Conservation (phyloP, 2,113 vertebrate species). For the Oryzias melastigma region DNA sequence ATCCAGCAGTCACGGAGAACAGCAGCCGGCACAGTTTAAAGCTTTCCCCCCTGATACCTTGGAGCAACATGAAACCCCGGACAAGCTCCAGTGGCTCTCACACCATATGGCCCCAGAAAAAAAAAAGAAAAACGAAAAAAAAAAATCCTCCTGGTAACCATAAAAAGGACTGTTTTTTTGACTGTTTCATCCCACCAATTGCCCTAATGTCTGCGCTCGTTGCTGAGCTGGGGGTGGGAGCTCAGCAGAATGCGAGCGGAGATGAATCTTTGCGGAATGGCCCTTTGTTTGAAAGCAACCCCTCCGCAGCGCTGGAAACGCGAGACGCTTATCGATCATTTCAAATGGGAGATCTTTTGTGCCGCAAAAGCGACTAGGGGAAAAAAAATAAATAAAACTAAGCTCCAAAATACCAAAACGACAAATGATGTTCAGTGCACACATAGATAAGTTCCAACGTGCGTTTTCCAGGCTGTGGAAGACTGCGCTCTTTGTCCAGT, state of each 20-base stretch:
- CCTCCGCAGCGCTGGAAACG: slow-evolving; percentile 67
- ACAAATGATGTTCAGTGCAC: no score
- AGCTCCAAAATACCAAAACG: no score
- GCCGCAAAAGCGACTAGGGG: slow-evolving; percentile 25
- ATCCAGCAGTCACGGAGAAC: slow-evolving; percentile 49
- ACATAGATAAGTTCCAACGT: not conserved
- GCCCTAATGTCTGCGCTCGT: slow-evolving; percentile 36
- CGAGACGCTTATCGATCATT: slow-evolving; percentile 76
- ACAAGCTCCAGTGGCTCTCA: slow-evolving; percentile 62
- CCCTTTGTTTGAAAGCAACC: slow-evolving; percentile 76
- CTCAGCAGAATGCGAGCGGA: slow-evolving; percentile 35
- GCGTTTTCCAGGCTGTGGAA: slow-evolving; percentile 43
- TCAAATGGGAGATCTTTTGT: slow-evolving; percentile 74
- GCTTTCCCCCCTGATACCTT: slow-evolving; percentile 31
- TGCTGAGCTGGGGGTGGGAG: slow-evolving; percentile 15
- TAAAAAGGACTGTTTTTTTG: slow-evolving; percentile 31
- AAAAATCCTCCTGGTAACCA: slow-evolving; percentile 38
- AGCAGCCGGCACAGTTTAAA: slow-evolving; percentile 43
- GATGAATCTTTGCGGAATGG: slow-evolving; percentile 64
- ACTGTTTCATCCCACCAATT: slow-evolving; percentile 41
- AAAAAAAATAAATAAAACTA: slow-evolving; percentile 1
- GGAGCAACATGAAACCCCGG: slow-evolving; percentile 70
- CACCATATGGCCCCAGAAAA: slow-evolving; percentile 59
- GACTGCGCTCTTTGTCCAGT: slow-evolving; percentile 76
- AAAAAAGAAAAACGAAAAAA: not conserved